Base-by-base conservation (phyloP, 1,140 invertebrate genomes). In the Galleria mellonella region DNA sequence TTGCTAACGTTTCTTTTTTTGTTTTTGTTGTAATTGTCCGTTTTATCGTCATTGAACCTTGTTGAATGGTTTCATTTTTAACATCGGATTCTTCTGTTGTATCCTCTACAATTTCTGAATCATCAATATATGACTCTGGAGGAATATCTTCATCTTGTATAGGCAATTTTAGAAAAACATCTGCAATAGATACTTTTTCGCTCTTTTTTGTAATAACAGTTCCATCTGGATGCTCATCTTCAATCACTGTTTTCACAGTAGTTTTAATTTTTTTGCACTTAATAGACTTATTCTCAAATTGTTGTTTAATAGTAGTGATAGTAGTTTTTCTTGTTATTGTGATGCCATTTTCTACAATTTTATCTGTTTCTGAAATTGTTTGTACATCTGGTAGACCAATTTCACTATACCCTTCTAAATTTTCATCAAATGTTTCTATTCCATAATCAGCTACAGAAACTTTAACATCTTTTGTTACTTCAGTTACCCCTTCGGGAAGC, bases 211-310 rank as follows among this genome's bases (percentile, higher is more conserved):
- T 84, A 36, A 86, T 56, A 32, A 85, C 62, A 17, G 78, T 76
- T 2, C 86, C 86, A 64, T 87, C 78, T 14, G 84, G 83, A 56
- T 79, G 58, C 59, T 86, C 72, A 55, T 87, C 84, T 71, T 83
- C 76, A 37, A 60, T 71, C 3, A 67, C 58, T 4, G 81, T 83
- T 57, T 66, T 74, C n/a, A 77, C 55, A 17, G 63, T 78, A 14
- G 73, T 84, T 61, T 82, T 86, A 15, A 83, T 65, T 70, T 87
- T 87, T 55, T 61, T 77, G 9, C 67, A 59, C 35, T 50, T 68
- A 14, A 45, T 60, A 43, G 54, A 45, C 14, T 9, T 15, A 55
- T 82, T 78, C 54, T 70, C 70, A 48, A 68, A 82, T 53, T 83
- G 68, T 64, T 87, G 70, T 49, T 56, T 59, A 32, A 65, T 84